Conservation (phyloP, 1,140 invertebrate genomes). For the Halictus rubicundus region DNA sequence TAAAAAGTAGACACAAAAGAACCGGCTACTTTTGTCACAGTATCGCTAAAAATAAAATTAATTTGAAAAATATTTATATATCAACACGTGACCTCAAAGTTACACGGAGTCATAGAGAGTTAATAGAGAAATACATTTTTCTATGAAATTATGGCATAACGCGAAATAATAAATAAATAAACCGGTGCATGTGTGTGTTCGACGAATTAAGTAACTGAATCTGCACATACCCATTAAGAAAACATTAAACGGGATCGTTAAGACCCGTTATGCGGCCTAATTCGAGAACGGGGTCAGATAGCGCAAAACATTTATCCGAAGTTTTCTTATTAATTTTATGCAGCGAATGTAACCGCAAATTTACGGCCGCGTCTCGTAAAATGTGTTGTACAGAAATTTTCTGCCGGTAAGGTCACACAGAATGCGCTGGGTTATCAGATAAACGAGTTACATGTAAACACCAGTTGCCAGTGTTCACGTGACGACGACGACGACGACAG, state of each 20-base stretch:
- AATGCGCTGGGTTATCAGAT: neutral
- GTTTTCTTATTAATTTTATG: slow-evolving; percentile 2
- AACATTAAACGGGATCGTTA: slow-evolving; percentile 1
- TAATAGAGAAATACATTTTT: no score
- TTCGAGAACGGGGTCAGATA: slow-evolving; percentile 3
- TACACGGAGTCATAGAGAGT: no score
- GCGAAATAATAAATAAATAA: no score
- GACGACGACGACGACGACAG: neutral
- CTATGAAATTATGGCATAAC: no score
- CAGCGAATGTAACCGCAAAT: neutral
- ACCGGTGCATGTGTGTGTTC: neutral
- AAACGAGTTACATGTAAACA: neutral
- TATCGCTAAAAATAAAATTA: no score
- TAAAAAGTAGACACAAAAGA: no score
- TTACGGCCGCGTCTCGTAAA: neutral
- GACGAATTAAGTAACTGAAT: neutral
- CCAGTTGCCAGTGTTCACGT: neutral
- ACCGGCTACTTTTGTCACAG: no score
- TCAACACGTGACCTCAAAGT: no score
- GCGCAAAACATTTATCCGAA: neutral
- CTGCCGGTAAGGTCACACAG: neutral
- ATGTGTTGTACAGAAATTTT: neutral
- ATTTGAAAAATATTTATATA: no score
- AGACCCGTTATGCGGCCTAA: neutral
- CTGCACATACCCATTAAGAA: neutral